phyloP scores from a whole-genome alignment of 2,888 invertebrate genomes.

The Trichopoda pennipes region DNA sequence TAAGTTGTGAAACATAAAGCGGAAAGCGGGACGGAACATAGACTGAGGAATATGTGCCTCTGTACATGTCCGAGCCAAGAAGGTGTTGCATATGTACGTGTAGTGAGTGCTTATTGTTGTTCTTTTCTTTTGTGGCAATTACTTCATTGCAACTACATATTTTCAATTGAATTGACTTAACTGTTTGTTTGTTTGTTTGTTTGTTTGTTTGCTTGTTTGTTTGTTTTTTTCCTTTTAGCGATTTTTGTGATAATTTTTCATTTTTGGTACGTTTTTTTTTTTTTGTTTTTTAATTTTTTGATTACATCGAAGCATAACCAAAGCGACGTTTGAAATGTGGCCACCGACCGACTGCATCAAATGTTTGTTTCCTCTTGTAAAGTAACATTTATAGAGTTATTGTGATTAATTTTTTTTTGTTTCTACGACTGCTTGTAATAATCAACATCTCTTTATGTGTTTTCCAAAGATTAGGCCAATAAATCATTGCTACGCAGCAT shows the following conservation, averaged over 20 bases:
- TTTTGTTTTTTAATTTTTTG: constrained; percentile 1
- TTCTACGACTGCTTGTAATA: constrained; percentile 10
- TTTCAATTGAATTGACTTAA: neutral
- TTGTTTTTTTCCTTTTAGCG: constrained; percentile 9
- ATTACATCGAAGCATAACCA: constrained; percentile 27
- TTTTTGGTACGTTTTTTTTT: neutral
- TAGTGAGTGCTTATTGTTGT: constrained; percentile 34
- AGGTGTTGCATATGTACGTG: constrained; percentile 12
- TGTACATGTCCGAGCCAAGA: neutral
- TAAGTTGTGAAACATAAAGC: constrained; percentile 12
- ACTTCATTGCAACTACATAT: neutral
- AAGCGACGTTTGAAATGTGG: constrained; percentile 21
- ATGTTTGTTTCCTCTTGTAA: constrained; percentile 6
- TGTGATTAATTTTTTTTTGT: constrained; percentile 11
- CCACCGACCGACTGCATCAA: neutral
- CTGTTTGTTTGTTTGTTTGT: neutral
- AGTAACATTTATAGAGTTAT: neutral
- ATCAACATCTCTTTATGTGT: constrained; percentile 20
- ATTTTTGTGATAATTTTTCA: constrained; percentile 1
- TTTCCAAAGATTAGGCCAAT: constrained; percentile 45
- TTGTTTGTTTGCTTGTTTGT: constrained; percentile 1
- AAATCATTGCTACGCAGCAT: constrained; percentile 65
- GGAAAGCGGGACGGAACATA: constrained; percentile 5
- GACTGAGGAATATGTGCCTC: neutral
- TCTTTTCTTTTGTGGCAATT: constrained; percentile 37